These are phyloP conservation scores for Tetramorium parvispinum DNA, from an alignment of 1,140 invertebrate species.

Conservation along the genomic window DNA sequence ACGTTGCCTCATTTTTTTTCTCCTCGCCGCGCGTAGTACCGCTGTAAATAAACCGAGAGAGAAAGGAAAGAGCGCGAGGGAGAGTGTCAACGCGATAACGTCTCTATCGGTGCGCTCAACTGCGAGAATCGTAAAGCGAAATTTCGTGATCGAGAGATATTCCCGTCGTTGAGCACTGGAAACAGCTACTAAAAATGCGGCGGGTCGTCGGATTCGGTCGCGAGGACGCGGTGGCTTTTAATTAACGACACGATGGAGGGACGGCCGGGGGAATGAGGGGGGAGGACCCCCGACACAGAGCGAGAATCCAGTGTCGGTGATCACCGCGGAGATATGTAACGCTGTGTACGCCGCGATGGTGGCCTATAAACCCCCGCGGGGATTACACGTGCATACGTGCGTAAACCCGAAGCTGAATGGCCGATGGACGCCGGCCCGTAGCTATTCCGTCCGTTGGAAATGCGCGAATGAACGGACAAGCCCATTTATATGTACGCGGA, in stretches of 20 bases:
- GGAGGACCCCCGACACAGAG: constrained; percentile 62
- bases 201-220: constrained; percentile 56
- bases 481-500: constrained; percentile 53
- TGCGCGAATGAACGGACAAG: constrained; percentile 58
- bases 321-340: constrained; percentile 72
- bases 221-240: constrained; percentile 76
- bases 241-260: constrained; percentile 75
- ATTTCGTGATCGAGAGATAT: constrained; percentile 54
- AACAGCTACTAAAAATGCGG: constrained; percentile 64
- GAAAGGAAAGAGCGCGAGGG: neutral
- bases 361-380: constrained; percentile 81
- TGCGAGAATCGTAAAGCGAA: constrained; percentile 38
- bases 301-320: constrained; percentile 63
- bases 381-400: constrained; percentile 79
- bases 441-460: constrained; percentile 67
- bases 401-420: constrained; percentile 74
- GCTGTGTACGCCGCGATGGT: constrained; percentile 68
- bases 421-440: constrained; percentile 49
- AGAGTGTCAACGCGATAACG: constrained; percentile 38
- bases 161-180: constrained; percentile 46
- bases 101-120: constrained; percentile 50
- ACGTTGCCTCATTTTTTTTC: constrained; percentile 6
- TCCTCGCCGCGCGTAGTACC: too few relatives aligned
- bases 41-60: constrained; percentile 31
- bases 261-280: constrained; percentile 1